Conservation (phyloP, 2,888 invertebrate genomes). For the Spisula subtruncata region DNA sequence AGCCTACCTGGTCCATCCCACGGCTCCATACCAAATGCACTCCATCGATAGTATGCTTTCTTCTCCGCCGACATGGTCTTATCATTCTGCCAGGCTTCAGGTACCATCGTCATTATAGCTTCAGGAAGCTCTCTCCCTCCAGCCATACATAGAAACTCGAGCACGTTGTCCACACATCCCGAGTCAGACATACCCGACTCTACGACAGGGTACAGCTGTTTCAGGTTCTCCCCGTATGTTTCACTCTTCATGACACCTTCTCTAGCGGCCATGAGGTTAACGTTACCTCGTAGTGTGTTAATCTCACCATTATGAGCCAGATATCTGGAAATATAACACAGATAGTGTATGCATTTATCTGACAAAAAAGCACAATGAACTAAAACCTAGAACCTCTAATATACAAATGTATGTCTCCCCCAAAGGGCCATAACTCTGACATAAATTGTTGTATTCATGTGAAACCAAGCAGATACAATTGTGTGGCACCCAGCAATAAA, state of each 20-base stretch:
- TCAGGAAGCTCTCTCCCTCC: conserved; percentile 96
- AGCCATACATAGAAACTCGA: conserved; percentile 98
- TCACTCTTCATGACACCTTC: conserved; percentile 98
- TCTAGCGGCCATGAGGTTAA: conserved; percentile 99
- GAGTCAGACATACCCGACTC: conserved; percentile 99
- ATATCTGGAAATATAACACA: conserved; percentile 90
- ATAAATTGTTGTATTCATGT: too few relatives aligned
- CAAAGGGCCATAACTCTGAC: too few relatives aligned
- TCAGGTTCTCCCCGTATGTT: conserved; percentile 94
- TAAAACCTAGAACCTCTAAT: too few relatives aligned
- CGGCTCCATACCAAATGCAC: conserved; percentile 98
- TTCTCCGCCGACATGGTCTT: conserved; percentile 96
- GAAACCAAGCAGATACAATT: too few relatives aligned
- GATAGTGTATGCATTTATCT: neutral
- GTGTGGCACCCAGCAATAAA: too few relatives aligned
- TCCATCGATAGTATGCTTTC: conserved; percentile 98
- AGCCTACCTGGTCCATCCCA: conserved; percentile 94
- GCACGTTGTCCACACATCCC: conserved; percentile 98
- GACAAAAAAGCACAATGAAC: too few relatives aligned
- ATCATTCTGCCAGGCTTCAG: conserved; percentile 99
- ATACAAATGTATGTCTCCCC: too few relatives aligned
- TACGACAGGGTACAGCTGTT: conserved; percentile 97
- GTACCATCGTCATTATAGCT: conserved; percentile 99
- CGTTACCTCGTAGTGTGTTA: conserved; percentile 99
- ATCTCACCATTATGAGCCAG: conserved; percentile 99